Conservation (phyloP, 2,888 invertebrate species). For the Catocala fraxini region DNA sequence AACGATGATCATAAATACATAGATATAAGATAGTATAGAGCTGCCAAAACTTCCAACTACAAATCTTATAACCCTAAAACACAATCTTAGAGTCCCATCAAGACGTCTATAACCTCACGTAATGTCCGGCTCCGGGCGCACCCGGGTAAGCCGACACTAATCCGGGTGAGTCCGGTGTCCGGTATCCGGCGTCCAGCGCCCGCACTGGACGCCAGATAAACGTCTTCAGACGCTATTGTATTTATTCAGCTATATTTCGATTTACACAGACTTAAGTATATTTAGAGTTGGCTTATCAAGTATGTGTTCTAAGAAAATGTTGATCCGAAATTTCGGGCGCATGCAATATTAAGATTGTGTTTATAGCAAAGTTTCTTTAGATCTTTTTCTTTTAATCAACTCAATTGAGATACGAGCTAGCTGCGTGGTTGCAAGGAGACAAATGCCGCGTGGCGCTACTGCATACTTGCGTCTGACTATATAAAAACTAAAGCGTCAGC, state of each 20-base stretch:
- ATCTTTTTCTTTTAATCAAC: too few relatives aligned
- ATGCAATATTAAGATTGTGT: too few relatives aligned
- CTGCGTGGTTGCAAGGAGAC: too few relatives aligned
- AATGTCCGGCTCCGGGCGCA: constrained; percentile 13
- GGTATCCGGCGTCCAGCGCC: constrained; percentile 19
- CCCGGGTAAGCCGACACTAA: constrained; percentile 32
- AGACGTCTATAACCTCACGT: constrained; percentile 14
- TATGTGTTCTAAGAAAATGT: too few relatives aligned
- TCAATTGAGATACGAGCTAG: too few relatives aligned
- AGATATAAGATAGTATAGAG: too few relatives aligned
- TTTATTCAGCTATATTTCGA: constrained; percentile 14
- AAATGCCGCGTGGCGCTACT: too few relatives aligned
- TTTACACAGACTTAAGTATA: constrained; percentile 22
- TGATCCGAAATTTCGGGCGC: too few relatives aligned
- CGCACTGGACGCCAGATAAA: constrained; percentile 41
- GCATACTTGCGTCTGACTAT: too few relatives aligned
- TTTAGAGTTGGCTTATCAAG: constrained; percentile 21
- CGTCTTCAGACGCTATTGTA: constrained; percentile 49
- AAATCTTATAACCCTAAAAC: constrained; percentile 16
- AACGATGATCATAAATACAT: too few relatives aligned
- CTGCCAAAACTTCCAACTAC: background rate
- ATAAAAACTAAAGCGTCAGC: too few relatives aligned
- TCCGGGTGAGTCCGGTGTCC: constrained; percentile 38
- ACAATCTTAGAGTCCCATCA: constrained; percentile 21
- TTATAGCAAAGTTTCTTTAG: too few relatives aligned